Evolutionary conservation across 30 jellyfish, hydroid and myxozoan species (phyloP), one percentile per base, ranked within the genome.

Genomic region (Hydractinia symbiolongicarpus): DNA sequence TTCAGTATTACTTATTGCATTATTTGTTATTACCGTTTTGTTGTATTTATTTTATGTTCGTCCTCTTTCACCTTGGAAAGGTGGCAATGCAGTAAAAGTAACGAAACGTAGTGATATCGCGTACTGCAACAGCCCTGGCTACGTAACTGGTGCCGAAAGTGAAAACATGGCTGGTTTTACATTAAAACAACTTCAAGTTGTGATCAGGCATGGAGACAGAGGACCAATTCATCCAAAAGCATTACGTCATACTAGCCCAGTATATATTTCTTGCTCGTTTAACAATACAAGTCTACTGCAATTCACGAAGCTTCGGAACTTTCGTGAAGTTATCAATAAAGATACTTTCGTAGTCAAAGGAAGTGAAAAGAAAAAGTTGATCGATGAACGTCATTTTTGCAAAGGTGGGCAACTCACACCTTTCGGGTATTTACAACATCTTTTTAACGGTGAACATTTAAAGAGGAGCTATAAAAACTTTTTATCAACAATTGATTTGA

Each of bases 121-220:
- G 6, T 91, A 91, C 76, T 91, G 98, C 73, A 79, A 81, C 60
- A 60, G 72, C 61, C 96, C 98, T 11, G 84, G 91, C 57, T 58
- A 50, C 56, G 98, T 91, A 19, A 17, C 58, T 15, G 98, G 98
- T 13, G 60, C 51, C 49, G 98, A 91, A 73, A 67, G 44, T 19
- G 73, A 68, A 8, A 89, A 85, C 6, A 53, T 58, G 49, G 56
- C 68, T 15, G 53, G 61, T 40, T 79, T 67, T 50, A 58, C 73
- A 74, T 86, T 94, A 8, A 66, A 53, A 50, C 99, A 94, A 82
- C 82, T 94, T 11, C 95, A 81, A 56, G 50, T 88, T 50, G 88
- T 94, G n/a, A 82, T 88, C 7, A 56, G 99, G 40, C 99, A 94
- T 57, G 99, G 99, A 9, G 99, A 94, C 82, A 86, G 99, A 53